Conservation (phyloP, 2,113 vertebrate genomes). For the rabbit (Oryctolagus cuniculus) region mOryCun1.1 NC_091439.1:9622501-9623000, state of each 20-base stretch:
- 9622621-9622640: neutral
- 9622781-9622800: neutral
- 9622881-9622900: too few species aligned
- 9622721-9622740: neutral
- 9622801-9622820: neutral
- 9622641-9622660: rapidly evolving
- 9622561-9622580: neutral
- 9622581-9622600: neutral
- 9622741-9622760: slow-evolving; percentile 19
- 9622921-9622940: neutral
- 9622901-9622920: too few species aligned
- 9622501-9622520: neutral
- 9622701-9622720: neutral
- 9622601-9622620: too few species aligned
- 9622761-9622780: neutral
- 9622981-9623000: neutral
- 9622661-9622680: neutral
- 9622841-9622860: too few species aligned
- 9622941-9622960: neutral
- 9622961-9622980: neutral
- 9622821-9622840: too few species aligned
- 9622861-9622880: too few species aligned
- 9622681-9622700: neutral
- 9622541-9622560: neutral
- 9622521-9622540: neutral